Base-by-base conservation (phyloP, 1,140 invertebrate species). In the Ectropis grisescens region DNA sequence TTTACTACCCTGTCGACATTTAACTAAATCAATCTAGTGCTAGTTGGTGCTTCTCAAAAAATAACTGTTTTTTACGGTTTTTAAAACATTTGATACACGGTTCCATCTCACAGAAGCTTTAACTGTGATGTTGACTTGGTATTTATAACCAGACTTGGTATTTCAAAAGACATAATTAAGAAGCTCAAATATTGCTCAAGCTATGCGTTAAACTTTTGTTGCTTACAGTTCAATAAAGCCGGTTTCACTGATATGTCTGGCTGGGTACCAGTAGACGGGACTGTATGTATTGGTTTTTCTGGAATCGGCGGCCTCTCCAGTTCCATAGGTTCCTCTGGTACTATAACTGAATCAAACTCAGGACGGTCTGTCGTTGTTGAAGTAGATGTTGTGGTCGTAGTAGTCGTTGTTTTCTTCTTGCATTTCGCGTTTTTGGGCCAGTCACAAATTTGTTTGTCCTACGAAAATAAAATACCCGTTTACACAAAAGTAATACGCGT, bases 351-450 rank as follows among this genome's bases (percentile, higher is more conserved):
- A 19, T 19, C 16, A 26, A 2, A 2, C 2, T 58, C 48, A 10
- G 43, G 33, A 24, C 31, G 26, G 6, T 28, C 37, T 2, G 58
- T 53, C 1, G 61, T 34, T 6, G 37, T 56, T 1, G 48, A 50
- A 10, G 51, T 50, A 0, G 61, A 55, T 11, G 49, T 40, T 11
- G 51, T 50, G 0, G 61, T 57, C 11, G 49, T 40, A 9, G 32
- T 30, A 9, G 50, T 29, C 2, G 34, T 42, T 10, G 43, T 41
- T 29, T 59, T 57, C 2, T 53, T 41, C 16, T 82, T 67, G 55
- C 93, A 95, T 8, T 88, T 85, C 0, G 90, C 89, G n/a, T 82
- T 84, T 3, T 65, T 59, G 1, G 92, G 92, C 92, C 92, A 95
- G 46, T 95, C 92, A 50, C 93, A 95, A 29, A 88, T 88, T 46